Evolutionary conservation across 2,113 vertebrate species (phyloP), one percentile per base, ranked within the genome.

Genomic region (Gymnogyps californianus): DNA sequence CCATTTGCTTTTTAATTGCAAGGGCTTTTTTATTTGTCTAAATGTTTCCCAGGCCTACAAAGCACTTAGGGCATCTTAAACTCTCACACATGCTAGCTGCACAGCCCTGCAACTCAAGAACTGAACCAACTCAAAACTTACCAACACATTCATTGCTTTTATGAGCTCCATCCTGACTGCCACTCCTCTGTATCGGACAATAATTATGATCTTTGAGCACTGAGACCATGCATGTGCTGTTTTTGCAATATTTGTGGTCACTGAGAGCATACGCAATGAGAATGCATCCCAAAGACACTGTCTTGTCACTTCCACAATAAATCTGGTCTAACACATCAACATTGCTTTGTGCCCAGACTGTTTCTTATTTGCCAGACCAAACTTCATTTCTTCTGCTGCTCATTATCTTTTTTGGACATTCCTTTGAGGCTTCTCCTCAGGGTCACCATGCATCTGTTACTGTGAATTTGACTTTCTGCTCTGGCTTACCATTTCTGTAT

Each of bases 251-350:
- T 49, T 15, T 36, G 40, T 44, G 17, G 10, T 61, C 14, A 49
- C 21, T 0, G 4, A 55, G 21, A 62, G 14, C 8, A 34, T 62
- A 26, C 0, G 0, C 10, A 49, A 16, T 62, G 31, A 40, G 11
- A 14, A 3, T n/a, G 24, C 21, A 54, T n/a, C 31, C 31, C n/a
- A 49, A 42, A 62, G 31, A 24, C 3, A 0, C 11, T 55, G 17
- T 76, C 42, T 69, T 59, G 17, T 49, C 18, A 47, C 29, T 74
- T 67, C 20, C 34, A 54, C 13, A 40, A 26, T 52, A 67, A 65
- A 40, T n/a, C 54, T 3, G 2, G 22, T 52, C 16, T 79, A 59
- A 34, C 2, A 80, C 38, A 66, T 46, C 16, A 49, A 24, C 15
- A 57, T 10, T 32, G 15, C 8, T 42, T 69, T 61, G 31, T 76